These are phyloP conservation scores for Mycetomoellerius zeteki DNA, from an alignment of 1,140 invertebrate genomes.

Conservation along the genomic window DNA sequence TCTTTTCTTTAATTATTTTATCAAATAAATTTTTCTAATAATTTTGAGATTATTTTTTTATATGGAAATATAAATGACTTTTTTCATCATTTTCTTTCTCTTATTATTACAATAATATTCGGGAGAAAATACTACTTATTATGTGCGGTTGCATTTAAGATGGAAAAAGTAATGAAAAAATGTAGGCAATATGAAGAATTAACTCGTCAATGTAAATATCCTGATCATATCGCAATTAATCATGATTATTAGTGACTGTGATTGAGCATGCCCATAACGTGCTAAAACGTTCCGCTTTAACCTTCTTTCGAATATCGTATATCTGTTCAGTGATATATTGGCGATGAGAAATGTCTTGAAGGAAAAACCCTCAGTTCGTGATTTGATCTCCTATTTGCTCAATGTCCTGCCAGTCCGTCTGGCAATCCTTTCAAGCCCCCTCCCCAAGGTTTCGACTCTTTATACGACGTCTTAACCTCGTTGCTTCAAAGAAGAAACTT, in stretches of 20 bases:
- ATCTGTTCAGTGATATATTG: slow-evolving; percentile 50
- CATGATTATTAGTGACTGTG: slow-evolving; percentile 10
- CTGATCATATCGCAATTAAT: slow-evolving; percentile 24
- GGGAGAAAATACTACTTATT: not conserved
- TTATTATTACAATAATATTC: not conserved
- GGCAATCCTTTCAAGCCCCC: not conserved
- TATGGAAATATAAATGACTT: not conserved
- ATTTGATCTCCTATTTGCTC: slow-evolving; percentile 64
- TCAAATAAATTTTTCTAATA: not conserved
- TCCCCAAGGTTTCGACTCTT: not conserved
- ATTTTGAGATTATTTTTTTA: not conserved
- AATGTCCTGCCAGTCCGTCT: slow-evolving; percentile 29
- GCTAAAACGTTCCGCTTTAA: slow-evolving; percentile 36
- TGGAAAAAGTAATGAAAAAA: not conserved
- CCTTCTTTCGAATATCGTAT: slow-evolving; percentile 34
- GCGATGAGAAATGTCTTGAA: slow-evolving; percentile 27
- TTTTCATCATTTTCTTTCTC: not conserved
- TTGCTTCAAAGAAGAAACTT: slow-evolving; percentile 14
- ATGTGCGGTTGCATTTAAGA: not conserved
- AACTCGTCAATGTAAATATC: not conserved
- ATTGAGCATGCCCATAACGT: slow-evolving; percentile 23
- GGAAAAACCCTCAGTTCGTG: slow-evolving; percentile 40
- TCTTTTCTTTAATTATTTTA: not conserved
- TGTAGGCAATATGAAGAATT: not conserved
- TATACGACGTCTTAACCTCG: slow-evolving; percentile 4